Conservation (phyloP, 2,888 invertebrate species). For the Autographa gamma region DNA sequence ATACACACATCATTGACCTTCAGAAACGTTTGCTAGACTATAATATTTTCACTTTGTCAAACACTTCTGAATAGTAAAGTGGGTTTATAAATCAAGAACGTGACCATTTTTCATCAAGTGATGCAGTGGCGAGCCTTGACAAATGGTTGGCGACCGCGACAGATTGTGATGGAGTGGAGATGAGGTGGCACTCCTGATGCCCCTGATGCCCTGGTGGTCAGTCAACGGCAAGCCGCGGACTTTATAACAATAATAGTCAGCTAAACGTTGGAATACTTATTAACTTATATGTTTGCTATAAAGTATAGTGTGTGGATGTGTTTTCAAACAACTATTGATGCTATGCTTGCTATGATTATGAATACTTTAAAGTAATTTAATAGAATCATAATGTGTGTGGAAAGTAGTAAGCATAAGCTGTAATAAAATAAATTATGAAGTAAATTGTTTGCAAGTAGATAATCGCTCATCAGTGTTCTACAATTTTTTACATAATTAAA, state of each 20-base stretch:
- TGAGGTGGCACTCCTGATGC: background rate
- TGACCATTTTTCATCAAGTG: slow-evolving; percentile 4
- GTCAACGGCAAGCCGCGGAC: background rate
- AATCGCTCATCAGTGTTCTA: too few relatives aligned
- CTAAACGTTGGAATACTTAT: too few relatives aligned
- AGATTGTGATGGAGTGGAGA: background rate
- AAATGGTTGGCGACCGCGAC: slow-evolving; percentile 1
- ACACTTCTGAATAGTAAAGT: background rate
- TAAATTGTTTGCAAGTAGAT: too few relatives aligned
- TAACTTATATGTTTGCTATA: too few relatives aligned
- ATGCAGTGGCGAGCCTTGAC: slow-evolving; percentile 4
- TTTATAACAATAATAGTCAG: background rate
- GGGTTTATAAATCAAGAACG: slow-evolving; percentile 4
- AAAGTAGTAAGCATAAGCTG: too few relatives aligned
- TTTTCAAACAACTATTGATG: too few relatives aligned
- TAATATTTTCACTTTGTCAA: slow-evolving; percentile 4
- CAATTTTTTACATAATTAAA: too few relatives aligned
- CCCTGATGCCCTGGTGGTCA: background rate
- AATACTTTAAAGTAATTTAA: too few relatives aligned
- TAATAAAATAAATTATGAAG: too few relatives aligned
- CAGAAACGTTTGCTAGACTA: background rate
- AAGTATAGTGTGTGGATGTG: too few relatives aligned
- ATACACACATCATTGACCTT: background rate
- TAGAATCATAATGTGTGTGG: too few relatives aligned
- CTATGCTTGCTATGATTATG: too few relatives aligned